Conservation (phyloP, 2,888 invertebrate species). For the Coecobrya sp. region DNA sequence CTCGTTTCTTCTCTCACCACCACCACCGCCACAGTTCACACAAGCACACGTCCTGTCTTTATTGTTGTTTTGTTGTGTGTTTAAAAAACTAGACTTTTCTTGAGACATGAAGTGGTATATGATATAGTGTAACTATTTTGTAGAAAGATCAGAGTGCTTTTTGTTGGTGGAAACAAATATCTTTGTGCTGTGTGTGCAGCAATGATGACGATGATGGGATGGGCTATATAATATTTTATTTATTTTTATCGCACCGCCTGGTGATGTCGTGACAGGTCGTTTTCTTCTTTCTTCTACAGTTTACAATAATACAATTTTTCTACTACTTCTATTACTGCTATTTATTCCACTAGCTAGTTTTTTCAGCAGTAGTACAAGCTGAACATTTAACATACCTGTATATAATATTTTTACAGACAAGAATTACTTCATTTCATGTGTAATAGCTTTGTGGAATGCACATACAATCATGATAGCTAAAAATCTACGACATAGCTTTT, state of each 20-base stretch:
- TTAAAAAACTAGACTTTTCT: neutral
- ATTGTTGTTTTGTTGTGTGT: constrained; percentile 25
- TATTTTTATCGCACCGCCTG: constrained; percentile 84
- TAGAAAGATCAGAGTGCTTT: neutral
- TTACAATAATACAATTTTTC: constrained; percentile 22
- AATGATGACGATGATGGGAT: constrained; percentile 56
- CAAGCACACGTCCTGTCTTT: constrained; percentile 39
- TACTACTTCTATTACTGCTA: neutral
- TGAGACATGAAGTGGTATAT: constrained; percentile 26
- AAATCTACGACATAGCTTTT: neutral
- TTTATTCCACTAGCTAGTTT: constrained; percentile 8
- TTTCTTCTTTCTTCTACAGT: constrained; percentile 52
- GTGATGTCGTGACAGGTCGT: constrained; percentile 85
- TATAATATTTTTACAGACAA: constrained; percentile 29
- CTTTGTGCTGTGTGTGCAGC: constrained; percentile 41
- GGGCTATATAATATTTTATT: constrained; percentile 83
- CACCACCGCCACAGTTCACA: constrained; percentile 13
- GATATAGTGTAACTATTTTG: constrained; percentile 16
- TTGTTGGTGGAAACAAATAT: constrained; percentile 60
- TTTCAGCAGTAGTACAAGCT: neutral
- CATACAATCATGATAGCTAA: neutral
- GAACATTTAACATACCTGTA: constrained; percentile 50
- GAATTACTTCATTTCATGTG: constrained; percentile 61
- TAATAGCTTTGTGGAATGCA: constrained; percentile 52
- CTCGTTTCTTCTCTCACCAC: neutral